Percentiles rank a stretch among this genome's conserved stretches.
Conservation (phyloP, 2,888 invertebrate genomes). For the Cybosia mesomella region DNA sequence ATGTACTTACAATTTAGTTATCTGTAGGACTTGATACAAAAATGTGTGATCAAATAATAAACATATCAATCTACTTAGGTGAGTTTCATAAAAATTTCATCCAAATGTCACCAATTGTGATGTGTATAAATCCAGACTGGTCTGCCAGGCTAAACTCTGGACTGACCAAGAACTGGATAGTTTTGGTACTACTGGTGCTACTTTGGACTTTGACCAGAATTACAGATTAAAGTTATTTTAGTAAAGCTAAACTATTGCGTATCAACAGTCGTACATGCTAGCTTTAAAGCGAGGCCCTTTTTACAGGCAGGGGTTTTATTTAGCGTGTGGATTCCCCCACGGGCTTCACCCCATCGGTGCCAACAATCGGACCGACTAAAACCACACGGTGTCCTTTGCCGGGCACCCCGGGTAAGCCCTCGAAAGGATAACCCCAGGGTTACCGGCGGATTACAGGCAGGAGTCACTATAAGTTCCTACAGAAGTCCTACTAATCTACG, state of each 20-base stretch:
- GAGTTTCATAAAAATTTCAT: no score
- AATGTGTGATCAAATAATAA: no score
- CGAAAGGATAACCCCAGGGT: no score
- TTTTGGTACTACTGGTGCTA: not conserved
- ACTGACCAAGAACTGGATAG: not conserved
- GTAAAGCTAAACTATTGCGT: not conserved
- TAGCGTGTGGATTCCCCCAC: no score
- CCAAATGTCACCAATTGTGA: no score
- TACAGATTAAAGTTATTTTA: not conserved
- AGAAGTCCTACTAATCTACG: not conserved
- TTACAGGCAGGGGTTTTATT: not conserved
- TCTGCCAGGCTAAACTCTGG: not conserved
- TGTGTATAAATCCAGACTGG: not conserved
- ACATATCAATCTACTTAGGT: not conserved
- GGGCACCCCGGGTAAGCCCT: no score
- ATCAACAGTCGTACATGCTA: not conserved
- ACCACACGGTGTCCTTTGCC: no score
- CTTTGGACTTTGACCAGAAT: not conserved
- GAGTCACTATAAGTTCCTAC: not conserved
- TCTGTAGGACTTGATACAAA: no score
- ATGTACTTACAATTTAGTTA: constrained; percentile 3
- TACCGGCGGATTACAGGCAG: no score
- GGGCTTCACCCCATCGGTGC: no score
- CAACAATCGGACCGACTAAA: no score
- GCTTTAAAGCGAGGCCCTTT: not conserved